Base-by-base conservation (phyloP, 2,888 invertebrate species). In the Cephus pulcher region DNA sequence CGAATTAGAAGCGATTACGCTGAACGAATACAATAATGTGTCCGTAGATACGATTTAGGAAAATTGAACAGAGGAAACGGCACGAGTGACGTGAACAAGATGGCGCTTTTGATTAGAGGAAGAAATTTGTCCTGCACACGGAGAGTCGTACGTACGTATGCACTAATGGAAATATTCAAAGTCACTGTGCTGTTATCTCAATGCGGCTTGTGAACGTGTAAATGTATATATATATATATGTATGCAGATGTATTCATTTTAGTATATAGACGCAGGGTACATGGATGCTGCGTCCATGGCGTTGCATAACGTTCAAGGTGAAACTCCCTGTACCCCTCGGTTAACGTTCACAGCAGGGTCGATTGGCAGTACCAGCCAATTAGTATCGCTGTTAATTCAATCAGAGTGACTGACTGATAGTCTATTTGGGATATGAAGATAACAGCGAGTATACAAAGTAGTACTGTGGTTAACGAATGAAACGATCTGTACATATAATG, bases 281-380 rank as follows among this genome's bases (percentile, higher is more conserved):
- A 9, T 9, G 56, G 56, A 56, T 56, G 56, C 56, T 56, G 56
- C 9, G 56, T 56, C 56, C 56, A 9, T 78, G 37, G 56, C 73
- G 78, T 89, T 89, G 84, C 89, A 80, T 89, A 89, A 89, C 81
- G 78, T 84, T 89, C 89, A 89, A 89, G 89, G 89, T 87, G 84
- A 87, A 86, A 86, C 83, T 86, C 77, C 84, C 84, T 82, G 84
- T 81, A 56, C 82, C 80, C 81, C 81, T 76, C 71, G 12, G 12
- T 71, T 15, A 32, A 32, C 15, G 12, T 71, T 71, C 15, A 32
- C 32, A 71, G 32, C 71, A 71, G 71, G 33, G 33, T 23, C 71
- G 33, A 34, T 34, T 23, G 71, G 71, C 71, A 12, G 71, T 71
- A 71, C 71, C 71, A 71, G 77, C 78, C 78, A 75, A 79, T 78